Base-by-base conservation (phyloP, 2,797 vertebrate species). In the Eulemur coronatus region DNA sequence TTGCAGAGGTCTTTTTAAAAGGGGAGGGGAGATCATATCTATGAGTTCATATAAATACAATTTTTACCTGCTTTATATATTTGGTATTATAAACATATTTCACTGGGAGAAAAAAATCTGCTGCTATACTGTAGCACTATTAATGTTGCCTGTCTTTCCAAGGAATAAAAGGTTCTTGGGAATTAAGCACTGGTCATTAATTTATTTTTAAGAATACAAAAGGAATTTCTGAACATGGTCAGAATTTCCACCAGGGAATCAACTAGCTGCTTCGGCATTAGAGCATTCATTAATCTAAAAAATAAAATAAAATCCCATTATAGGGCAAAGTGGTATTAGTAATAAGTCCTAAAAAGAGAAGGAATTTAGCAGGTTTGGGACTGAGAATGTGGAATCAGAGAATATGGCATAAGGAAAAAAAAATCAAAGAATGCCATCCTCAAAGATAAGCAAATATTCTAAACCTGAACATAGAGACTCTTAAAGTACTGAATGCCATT, bases 241-340 rank as follows among this genome's bases (percentile, higher is more conserved):
- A 91, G n/a, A 95, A 87, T 95, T 73, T 63, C 33, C 10, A 81
- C 18, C 20, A 92, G 48, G n/a, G 11, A 93, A 92, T 87, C 84
- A 94, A 76, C 59, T 76, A 94, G 52, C 18, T 91, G 46, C 50
- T 78, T 82, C 28, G 57, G 35, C 46, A 86, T 24, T 38, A 79
- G 4, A 35, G 20, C 73, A 92, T 55, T 91, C 11, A 89, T 61
- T 28, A 76, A 46, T 63, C 13, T 65, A 86, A 41, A 59, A 63
- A 9, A 59, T 79, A 88, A 86, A 85, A 76, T 12, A 63, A 41
- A 30, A 59, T 59, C 26, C 26, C 57, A 59, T 20, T 85, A 22
- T 33, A 94, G 65, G 5, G 13, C 43, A 70, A 59, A 84, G 26
- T 75, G 59, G 70, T 41, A 61, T 48, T 76, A 81, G n/a, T 61